phyloP scores from a whole-genome alignment of 2,797 vertebrate species.

The Acestrorhynchus altus region DNA sequence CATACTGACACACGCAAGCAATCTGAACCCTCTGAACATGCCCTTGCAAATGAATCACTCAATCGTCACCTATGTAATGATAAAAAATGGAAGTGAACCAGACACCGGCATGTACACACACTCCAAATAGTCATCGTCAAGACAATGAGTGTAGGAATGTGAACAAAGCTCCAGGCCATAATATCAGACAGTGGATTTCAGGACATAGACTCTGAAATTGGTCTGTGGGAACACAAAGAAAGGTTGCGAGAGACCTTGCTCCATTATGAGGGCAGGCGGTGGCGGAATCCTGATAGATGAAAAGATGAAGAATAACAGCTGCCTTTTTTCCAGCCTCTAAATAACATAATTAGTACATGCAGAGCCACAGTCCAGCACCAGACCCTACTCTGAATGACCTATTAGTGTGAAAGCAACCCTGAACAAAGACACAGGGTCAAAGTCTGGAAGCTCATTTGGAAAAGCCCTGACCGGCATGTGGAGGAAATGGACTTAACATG shows the following conservation, averaged over 20 bases:
- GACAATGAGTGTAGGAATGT: slow-evolving; percentile 28
- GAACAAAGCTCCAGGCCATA: slow-evolving; percentile 54
- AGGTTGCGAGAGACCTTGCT: slow-evolving; percentile 15
- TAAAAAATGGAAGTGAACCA: slow-evolving; percentile 63
- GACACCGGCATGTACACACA: slow-evolving; percentile 3
- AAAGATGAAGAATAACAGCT: slow-evolving; percentile 35
- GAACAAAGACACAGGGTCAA: slow-evolving; percentile 57
- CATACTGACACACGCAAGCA: neutral
- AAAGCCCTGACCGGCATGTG: neutral
- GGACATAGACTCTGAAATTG: slow-evolving; percentile 14
- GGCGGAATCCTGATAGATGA: slow-evolving; percentile 22
- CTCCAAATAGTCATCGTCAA: slow-evolving; percentile 33
- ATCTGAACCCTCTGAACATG: neutral
- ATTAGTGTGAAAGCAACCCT: slow-evolving; percentile 62
- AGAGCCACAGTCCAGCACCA: slow-evolving; percentile 10
- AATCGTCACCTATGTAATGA: slow-evolving; percentile 53
- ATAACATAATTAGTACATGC: slow-evolving; percentile 42
- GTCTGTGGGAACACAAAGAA: slow-evolving; percentile 20
- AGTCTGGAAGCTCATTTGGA: slow-evolving; percentile 6
- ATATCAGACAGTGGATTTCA: slow-evolving; percentile 34
- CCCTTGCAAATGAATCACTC: slow-evolving; percentile 6
- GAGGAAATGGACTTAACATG: neutral
- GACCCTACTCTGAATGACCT: slow-evolving; percentile 32
- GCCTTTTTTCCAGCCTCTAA: slow-evolving; percentile 20
- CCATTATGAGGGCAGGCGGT: slow-evolving; percentile 26